Evolutionary conservation across 1,140 invertebrate species (phyloP).

Genomic region (Pseudachorutes palmiensis): DNA sequence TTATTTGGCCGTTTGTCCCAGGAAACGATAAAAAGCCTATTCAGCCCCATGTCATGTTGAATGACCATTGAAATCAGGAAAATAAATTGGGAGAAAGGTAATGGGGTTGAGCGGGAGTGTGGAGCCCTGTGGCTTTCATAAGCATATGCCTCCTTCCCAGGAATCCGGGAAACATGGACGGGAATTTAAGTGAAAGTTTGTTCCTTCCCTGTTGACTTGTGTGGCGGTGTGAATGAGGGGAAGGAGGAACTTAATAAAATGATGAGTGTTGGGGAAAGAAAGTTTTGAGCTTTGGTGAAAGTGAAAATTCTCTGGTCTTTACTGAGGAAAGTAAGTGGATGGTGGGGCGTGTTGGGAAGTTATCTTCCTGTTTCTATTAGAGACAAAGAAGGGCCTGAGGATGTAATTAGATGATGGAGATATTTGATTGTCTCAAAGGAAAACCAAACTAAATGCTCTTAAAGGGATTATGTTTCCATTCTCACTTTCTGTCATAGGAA

Average conservation of each 20-base stretch:
- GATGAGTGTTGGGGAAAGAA: not conserved
- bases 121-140: too few species aligned
- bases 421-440: conserved; percentile 37
- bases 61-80: too few species aligned
- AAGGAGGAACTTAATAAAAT: not conserved
- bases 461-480: conserved; percentile 31
- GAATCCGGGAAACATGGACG: too few species aligned
- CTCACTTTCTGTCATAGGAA: not conserved
- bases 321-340: not conserved
- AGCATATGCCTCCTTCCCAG: too few species aligned
- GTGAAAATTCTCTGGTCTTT: not conserved
- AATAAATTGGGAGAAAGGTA: too few species aligned
- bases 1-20: conserved; percentile 26
- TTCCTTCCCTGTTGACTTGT: not conserved
- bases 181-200: too few species aligned
- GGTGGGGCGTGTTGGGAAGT: not conserved
- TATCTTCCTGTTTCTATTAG: not conserved
- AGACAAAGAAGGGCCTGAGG: conserved; percentile 23
- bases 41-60: too few species aligned
- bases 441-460: conserved; percentile 31
- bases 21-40: conserved; percentile 31
- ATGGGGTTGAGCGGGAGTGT: too few species aligned
- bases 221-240: not conserved
- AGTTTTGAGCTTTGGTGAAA: not conserved
- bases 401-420: conserved; percentile 37